Percentiles rank a stretch among this genome's conserved stretches.
These are phyloP conservation scores for Eucera pruinosa DNA, from an alignment of 2,888 invertebrate genomes.

Conservation along the genomic window DNA sequence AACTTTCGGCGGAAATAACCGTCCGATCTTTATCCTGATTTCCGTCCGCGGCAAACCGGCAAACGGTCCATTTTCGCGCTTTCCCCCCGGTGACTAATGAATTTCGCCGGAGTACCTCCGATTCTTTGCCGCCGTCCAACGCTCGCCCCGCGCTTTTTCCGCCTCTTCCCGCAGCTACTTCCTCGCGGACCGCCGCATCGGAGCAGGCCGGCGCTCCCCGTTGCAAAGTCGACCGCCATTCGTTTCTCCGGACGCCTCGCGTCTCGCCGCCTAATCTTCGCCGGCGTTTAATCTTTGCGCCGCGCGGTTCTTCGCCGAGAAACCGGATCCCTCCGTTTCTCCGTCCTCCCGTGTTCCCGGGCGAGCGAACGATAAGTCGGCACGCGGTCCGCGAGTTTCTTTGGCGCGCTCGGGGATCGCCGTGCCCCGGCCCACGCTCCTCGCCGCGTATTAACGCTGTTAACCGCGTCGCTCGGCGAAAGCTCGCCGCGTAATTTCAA, in stretches of 20 bases:
- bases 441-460: no score
- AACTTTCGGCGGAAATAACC: constrained; percentile 15
- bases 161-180: no score
- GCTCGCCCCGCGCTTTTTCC: no score
- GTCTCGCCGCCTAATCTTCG: constrained; percentile 81
- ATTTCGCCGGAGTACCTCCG: not conserved
- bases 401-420: no score
- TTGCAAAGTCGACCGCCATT: constrained; percentile 59
- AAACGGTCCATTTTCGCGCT: not conserved
- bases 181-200: no score
- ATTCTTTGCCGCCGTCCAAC: not conserved
- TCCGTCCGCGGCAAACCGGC: not conserved
- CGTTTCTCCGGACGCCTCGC: constrained; percentile 66
- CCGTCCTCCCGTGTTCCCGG: constrained; percentile 8
- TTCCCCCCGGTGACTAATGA: constrained; percentile 13
- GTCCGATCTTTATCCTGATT: constrained; percentile 38
- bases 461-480: no score
- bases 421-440: no score
- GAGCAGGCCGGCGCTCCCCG: not conserved
- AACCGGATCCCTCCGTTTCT: constrained; percentile 10
- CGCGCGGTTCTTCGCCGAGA: constrained; percentile 26
- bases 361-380: no score
- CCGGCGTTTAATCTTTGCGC: constrained; percentile 80
- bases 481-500: no score
- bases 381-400: no score